Percentiles rank a stretch among this genome's conserved stretches.
Evolutionary conservation across 2,113 vertebrate species (phyloP).

Genomic region (Otolemur garnettii): DNA sequence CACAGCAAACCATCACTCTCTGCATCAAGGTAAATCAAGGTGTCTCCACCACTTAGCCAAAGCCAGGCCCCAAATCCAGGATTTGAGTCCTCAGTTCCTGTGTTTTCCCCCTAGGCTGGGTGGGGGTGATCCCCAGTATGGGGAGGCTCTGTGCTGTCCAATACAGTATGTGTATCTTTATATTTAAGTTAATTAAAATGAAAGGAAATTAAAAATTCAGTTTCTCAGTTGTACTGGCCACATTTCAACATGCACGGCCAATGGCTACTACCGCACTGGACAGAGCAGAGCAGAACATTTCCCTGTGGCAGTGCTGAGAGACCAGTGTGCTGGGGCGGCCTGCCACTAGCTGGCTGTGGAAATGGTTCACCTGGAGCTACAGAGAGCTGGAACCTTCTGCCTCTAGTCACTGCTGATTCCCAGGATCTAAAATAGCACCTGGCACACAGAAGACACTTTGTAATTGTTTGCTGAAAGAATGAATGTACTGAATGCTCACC

Average conservation of each 20-base stretch:
- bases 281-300: background rate
- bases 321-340: background rate
- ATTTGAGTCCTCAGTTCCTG: background rate
- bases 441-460: background rate
- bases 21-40: background rate
- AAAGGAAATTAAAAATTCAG: background rate
- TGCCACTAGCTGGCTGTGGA: background rate
- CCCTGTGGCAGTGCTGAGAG: background rate
- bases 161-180: background rate
- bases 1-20: background rate
- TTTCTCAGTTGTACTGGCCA: background rate
- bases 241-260: background rate
- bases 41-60: background rate
- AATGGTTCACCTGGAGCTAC: background rate
- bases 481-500: background rate
- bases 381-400: background rate
- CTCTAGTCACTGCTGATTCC: background rate
- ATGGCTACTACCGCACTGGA: background rate
- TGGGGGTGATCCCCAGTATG: background rate
- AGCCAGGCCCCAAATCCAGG: background rate
- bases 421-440: background rate
- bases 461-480: background rate
- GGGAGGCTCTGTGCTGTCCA: background rate
- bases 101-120: background rate
- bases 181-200: conserved; percentile 6